Evolutionary conservation across 2,888 invertebrate species (phyloP), one percentile per base, ranked within the genome.

Genomic region (Dorcus hopei): DNA sequence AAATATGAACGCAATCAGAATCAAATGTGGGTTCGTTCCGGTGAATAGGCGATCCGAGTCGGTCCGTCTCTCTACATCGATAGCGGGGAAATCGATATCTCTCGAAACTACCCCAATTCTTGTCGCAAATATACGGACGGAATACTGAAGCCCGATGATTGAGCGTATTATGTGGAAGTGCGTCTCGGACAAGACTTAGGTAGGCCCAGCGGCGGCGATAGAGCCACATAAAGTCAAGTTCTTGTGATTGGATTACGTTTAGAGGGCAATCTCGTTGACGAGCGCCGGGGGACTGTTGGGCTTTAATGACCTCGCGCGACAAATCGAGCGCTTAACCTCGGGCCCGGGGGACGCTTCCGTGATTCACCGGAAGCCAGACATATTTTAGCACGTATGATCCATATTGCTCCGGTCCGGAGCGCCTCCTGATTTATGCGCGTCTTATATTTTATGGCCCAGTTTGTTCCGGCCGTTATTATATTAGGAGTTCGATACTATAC

Each of bases 391-490:
- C 72, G 70, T 70, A 71, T 71, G 71, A 72, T 72, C 68, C 66
- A 65, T 64, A 64, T 65, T 65, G 64, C 64, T 57, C 58, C 64
- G 61, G 52, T 58, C 58, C 59, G 55, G 57, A 14, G 55, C 38
- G 49, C 9, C 42, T 49, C 77, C 81, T 84, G 85, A 85, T 84
- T 84, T 85, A 84, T 83, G 80, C 81, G 79, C 80, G 81, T 81
- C 82, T 81, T 82, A 83, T 84, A 83, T 83, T 84, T 85, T 85
- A 85, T 84, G 81, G 83, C 81, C 80, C 79, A 82, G 83, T 84
- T 84, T 83, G 83, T 84, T 83, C 83, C 82, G 83, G 80, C 82
- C 81, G 83, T 83, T 84, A 83, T 84, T 84, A 83, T 84, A 83
- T 84, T 83, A 84, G 82, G 82, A 82, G 82, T 80, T 77, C 81